Conservation (phyloP, 2,797 vertebrate species). For the Anableps anableps region DNA sequence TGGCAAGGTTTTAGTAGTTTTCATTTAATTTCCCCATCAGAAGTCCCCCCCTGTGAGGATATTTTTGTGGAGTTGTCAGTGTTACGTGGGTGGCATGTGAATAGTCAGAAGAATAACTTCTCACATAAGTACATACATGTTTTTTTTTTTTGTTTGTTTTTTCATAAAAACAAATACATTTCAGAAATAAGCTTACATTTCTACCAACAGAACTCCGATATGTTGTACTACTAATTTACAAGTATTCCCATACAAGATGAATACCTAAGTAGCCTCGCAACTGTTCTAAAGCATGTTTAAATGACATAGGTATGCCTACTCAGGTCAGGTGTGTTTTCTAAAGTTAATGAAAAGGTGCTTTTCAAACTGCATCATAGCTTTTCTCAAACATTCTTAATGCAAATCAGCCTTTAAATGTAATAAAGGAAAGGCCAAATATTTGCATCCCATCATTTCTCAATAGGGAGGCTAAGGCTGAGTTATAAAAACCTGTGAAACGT, state of each 20-base stretch:
- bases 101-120: background rate
- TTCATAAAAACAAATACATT: background rate
- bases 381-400: background rate
- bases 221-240: background rate
- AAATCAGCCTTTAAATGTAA: background rate
- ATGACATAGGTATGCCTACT: background rate
- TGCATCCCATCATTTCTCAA: too few species aligned
- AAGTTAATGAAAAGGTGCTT: background rate
- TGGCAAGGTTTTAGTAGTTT: background rate
- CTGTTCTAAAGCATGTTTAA: background rate
- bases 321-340: background rate
- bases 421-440: background rate
- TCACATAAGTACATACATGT: background rate
- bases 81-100: background rate
- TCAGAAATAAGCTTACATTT: background rate
- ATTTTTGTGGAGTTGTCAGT: background rate
- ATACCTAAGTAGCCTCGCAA: background rate
- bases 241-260: background rate
- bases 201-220: background rate
- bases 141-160: background rate
- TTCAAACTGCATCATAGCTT: background rate
- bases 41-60: background rate
- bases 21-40: conserved; percentile 5
- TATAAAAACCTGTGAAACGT: too few species aligned
- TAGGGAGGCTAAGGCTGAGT: too few species aligned